Evolutionary conservation across 35 echinoderm and acorn worm genomes (phyloP), one percentile per base, ranked within the genome.

Genomic region (Ptychodera flava): DNA sequence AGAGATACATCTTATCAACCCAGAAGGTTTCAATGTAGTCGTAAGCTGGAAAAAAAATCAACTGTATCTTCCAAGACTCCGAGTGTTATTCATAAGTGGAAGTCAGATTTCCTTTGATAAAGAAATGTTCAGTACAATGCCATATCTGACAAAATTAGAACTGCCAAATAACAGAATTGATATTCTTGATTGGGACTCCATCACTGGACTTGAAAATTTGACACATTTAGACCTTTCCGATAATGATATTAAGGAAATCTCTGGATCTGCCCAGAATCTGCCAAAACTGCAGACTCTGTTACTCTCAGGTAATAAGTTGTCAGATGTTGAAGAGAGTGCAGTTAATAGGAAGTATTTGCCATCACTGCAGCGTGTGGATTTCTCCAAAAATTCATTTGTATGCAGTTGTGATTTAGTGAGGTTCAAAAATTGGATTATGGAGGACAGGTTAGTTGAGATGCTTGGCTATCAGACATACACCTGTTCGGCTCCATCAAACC

Each of bases 341-440:
- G 22, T 64, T 64, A 22, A 64, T 64, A 64, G 6, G 22, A 6
- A 22, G 22, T 64, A 6, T 64, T 22, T 64, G 45, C 45, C 45
- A 6, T 12, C 6, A 22, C 22, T 64, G 22, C 6, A 6, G 22
- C 6, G 6, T 12, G 6, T 64, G 22, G 45, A 64, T 64, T 6
- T 64, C 6, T 64, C 45, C 22, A 6, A 83, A 1, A 83, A 83
- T 37, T 36, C 82, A 16, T 37, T 83, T 37, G 35, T 12, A 28
- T 83, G 82, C 37, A 35, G 37, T 37, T 83, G 82, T 83, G 37
- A 36, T 37, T n/a, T 83, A 1, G 35, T 36, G 37, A 36, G 82
- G 82, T 83, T 83, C 37, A 33, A 35, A 27, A 0, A 37, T 0
- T 83, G 82, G 82, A 83, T 83, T 0, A 34, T 36, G 6, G 6